Conservation (phyloP, 2,888 invertebrate species). For the Xanthia togata region DNA sequence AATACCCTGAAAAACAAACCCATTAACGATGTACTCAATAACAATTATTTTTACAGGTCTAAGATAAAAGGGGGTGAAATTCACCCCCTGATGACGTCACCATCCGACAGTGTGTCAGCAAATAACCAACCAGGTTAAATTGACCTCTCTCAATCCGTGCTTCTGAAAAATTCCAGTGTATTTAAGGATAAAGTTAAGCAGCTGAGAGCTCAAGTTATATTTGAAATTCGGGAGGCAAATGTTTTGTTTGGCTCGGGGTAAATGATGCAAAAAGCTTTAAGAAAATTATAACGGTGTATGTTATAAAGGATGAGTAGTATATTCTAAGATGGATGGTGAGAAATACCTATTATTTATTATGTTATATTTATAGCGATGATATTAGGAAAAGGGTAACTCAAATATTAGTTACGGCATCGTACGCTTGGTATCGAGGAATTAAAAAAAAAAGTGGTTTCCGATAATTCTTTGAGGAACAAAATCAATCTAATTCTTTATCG, state of each 20-base stretch:
- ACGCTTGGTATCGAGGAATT: not conserved
- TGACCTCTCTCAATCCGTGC: constrained; percentile 62
- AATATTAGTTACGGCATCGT: no score
- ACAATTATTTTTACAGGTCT: constrained; percentile 66
- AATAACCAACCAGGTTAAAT: constrained; percentile 66
- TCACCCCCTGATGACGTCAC: constrained; percentile 69
- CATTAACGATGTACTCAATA: constrained; percentile 48
- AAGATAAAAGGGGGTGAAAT: constrained; percentile 61
- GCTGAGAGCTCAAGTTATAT: constrained; percentile 59
- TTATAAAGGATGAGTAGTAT: constrained; percentile 59
- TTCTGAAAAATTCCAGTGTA: constrained; percentile 27
- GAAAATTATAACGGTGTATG: constrained; percentile 69
- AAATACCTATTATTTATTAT: constrained; percentile 58
- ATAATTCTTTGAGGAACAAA: not conserved
- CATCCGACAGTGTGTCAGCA: constrained; percentile 67
- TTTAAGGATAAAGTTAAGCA: constrained; percentile 58
- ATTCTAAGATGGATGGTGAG: constrained; percentile 71
- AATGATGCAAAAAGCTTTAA: constrained; percentile 82
- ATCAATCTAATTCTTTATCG: not conserved
- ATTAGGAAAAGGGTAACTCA: not conserved
- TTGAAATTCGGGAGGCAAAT: constrained; percentile 64
- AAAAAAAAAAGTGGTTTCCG: fast-evolving
- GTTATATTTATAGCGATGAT: constrained; percentile 7
- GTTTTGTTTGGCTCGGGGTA: constrained; percentile 78
- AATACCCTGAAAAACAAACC: constrained; percentile 56